A percentile compares a stretch with the other conserved stretches of the same genome.
Conservation (phyloP, 2,113 vertebrate genomes). For the Synodontis membranacea region DNA sequence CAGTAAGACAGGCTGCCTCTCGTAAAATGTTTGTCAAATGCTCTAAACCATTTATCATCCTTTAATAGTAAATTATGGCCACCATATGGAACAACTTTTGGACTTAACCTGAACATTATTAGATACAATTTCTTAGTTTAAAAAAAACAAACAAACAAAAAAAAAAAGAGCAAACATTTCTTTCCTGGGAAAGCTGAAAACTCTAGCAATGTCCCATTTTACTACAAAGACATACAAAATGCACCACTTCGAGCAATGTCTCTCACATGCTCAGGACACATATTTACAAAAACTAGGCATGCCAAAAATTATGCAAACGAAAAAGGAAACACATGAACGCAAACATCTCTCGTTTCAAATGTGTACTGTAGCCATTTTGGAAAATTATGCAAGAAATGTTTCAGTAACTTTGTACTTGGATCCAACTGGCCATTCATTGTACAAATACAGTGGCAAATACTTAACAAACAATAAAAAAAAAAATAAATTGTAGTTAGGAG, state of each 20-base stretch:
- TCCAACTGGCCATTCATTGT: constrained; percentile 33
- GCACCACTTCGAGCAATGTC: constrained; percentile 54
- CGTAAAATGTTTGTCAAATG: constrained; percentile 26
- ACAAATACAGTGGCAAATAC: constrained; percentile 50
- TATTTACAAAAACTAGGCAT: constrained; percentile 46
- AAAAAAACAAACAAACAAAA: constrained; percentile 27
- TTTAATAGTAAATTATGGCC: constrained; percentile 42
- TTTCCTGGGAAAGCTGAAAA: constrained; percentile 44
- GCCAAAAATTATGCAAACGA: constrained; percentile 49
- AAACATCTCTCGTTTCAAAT: constrained; percentile 63
- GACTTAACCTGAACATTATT: constrained; percentile 24
- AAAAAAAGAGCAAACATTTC: constrained; percentile 7
- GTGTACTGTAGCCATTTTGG: constrained; percentile 53
- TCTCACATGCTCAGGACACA: constrained; percentile 43
- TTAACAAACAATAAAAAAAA: constrained; percentile 27
- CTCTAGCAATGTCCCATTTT: constrained; percentile 50
- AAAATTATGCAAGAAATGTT: constrained; percentile 27
- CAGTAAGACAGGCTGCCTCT: constrained; percentile 50
- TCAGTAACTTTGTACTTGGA: constrained; percentile 27
- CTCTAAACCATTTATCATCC: constrained; percentile 13
- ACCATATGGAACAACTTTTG: constrained; percentile 34
- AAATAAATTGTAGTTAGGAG: constrained; percentile 32
- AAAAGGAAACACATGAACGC: constrained; percentile 76
- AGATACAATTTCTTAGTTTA: constrained; percentile 34
- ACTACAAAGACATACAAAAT: constrained; percentile 59